A percentile compares a stretch with the other conserved stretches of the same genome.
Conservation (phyloP, 2,888 invertebrate species). For the Axea sp. region DNA sequence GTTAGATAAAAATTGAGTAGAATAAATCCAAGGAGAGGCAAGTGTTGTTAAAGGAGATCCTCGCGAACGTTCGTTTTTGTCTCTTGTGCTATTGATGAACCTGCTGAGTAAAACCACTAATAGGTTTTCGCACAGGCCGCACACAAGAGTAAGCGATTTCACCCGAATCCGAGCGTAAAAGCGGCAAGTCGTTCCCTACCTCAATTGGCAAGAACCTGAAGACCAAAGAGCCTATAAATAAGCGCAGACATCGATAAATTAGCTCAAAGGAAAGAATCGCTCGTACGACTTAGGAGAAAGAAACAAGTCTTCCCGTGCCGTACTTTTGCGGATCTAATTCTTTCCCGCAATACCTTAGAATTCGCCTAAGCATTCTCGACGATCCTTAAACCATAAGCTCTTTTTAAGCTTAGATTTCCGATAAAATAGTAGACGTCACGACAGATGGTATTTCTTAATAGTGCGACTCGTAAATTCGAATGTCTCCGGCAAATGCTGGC, state of each 20-base stretch:
- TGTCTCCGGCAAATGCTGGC: conserved; percentile 17
- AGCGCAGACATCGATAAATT: conserved; percentile 62
- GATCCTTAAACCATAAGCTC: conserved; percentile 51
- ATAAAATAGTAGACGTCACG: conserved; percentile 46
- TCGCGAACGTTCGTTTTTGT: conserved; percentile 24
- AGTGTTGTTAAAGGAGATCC: conserved; percentile 49
- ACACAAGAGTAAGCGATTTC: conserved; percentile 45
- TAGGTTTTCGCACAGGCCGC: conserved; percentile 58
- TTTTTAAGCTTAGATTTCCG: conserved; percentile 47
- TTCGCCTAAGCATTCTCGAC: conserved; percentile 44
- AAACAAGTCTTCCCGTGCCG: conserved; percentile 48
- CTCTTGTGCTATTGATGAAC: conserved; percentile 59
- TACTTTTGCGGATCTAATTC: conserved; percentile 50
- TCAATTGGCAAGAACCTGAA: conserved; percentile 50
- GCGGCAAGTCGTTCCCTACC: conserved; percentile 51
- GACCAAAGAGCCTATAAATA: conserved; percentile 63
- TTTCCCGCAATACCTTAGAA: conserved; percentile 43
- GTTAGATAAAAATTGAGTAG: no score
- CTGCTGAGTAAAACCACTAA: conserved; percentile 57
- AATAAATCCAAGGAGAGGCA: no score
- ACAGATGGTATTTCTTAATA: conserved; percentile 42
- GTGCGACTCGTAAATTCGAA: conserved; percentile 29
- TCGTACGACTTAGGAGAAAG: conserved; percentile 52
- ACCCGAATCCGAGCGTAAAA: conserved; percentile 56
- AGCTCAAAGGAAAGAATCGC: conserved; percentile 58